phyloP scores from a whole-genome alignment of 2,888 invertebrate genomes.

The Rotaria sp. region DNA sequence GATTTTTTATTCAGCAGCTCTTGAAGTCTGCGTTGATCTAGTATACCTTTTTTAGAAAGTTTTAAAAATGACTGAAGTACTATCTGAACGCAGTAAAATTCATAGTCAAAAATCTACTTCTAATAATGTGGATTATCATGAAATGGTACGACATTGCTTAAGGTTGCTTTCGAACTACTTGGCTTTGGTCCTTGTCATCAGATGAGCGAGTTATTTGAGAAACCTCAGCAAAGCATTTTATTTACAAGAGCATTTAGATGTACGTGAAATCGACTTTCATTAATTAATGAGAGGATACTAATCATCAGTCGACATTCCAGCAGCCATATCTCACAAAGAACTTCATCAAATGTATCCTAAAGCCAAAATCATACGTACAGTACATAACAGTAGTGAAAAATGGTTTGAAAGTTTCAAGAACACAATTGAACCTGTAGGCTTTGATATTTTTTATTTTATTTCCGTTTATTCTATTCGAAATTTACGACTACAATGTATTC shows the following conservation, averaged over 20 bases:
- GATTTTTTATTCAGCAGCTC: too few species aligned
- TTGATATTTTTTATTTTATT: too few species aligned
- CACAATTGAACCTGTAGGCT: too few species aligned
- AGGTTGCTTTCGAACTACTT: slow-evolving; percentile 19
- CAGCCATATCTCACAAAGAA: neutral
- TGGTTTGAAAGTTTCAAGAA: too few species aligned
- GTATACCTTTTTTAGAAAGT: too few species aligned
- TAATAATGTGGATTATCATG: neutral
- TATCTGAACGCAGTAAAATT: too few species aligned
- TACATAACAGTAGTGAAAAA: neutral
- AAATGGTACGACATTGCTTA: neutral
- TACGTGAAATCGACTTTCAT: neutral
- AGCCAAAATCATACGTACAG: slow-evolving; percentile 17
- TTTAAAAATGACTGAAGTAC: slow-evolving; percentile 44
- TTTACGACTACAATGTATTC: too few species aligned
- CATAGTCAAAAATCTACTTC: slow-evolving; percentile 39
- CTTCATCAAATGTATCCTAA: slow-evolving; percentile 25
- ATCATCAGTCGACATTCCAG: slow-evolving; percentile 28
- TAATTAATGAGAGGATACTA: neutral
- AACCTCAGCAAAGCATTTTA: neutral
- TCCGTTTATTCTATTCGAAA: too few species aligned
- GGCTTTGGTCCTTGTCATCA: neutral
- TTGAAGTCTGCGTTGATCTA: too few species aligned
- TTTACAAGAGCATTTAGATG: slow-evolving; percentile 8
- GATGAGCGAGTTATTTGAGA: neutral